Percentiles rank a stretch among this genome's conserved stretches.
These are phyloP conservation scores for Chaetoderma sp. DNA, from an alignment of 2,888 invertebrate species.

Conservation along the genomic window DNA sequence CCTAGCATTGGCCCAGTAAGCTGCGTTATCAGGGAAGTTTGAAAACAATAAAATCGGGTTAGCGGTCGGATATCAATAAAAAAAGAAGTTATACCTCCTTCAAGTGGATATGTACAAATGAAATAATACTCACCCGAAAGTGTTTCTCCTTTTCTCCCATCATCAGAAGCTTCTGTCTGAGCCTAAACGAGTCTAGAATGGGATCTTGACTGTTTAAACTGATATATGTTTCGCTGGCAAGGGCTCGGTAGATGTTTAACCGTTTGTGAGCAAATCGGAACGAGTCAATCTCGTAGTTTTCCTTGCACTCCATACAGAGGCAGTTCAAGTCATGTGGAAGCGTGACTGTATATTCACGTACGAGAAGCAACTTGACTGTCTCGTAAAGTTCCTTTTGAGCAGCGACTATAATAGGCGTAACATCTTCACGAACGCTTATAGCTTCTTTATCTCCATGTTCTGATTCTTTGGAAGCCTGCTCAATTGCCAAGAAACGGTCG, in stretches of 20 bases:
- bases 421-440: background rate
- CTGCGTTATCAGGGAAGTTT: too few species aligned
- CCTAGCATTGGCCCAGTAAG: too few species aligned
- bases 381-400: conserved; percentile 2
- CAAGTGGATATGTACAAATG: too few species aligned
- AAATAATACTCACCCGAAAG: conserved; percentile 35
- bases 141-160: conserved; percentile 41
- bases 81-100: too few species aligned
- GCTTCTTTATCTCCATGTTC: too few species aligned
- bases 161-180: conserved; percentile 33
- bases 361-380: background rate
- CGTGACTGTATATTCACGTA: background rate
- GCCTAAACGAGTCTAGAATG: conserved; percentile 35
- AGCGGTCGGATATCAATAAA: too few species aligned
- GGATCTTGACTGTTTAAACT: conserved; percentile 39
- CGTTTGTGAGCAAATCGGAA: conserved; percentile 16
- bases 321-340: background rate
- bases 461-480: background rate
- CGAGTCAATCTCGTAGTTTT: background rate
- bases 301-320: background rate
- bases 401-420: background rate
- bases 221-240: conserved; percentile 41
- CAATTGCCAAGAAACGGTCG: background rate
- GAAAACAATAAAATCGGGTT: too few species aligned
- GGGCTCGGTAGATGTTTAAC: conserved; percentile 36